Evolutionary conservation across 2,113 vertebrate genomes (phyloP).

Genomic region (Myiozetetes cayanensis): DNA sequence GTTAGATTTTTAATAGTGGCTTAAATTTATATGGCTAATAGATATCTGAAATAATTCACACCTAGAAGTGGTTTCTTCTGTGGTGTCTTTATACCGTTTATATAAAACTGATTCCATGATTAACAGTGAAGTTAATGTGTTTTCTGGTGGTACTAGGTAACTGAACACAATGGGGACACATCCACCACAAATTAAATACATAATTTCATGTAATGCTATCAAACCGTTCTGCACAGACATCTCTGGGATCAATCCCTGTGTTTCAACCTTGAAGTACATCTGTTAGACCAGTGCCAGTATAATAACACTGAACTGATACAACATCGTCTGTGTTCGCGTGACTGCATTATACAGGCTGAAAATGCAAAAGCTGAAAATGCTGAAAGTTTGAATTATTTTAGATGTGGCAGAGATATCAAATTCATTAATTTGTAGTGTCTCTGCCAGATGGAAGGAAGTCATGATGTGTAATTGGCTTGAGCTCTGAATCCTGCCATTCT

Average conservation of each 20-base stretch:
- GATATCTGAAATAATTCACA: background rate
- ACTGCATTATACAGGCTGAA: background rate
- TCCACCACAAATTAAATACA: no score
- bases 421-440: slow-evolving; percentile 4
- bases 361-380: background rate
- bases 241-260: background rate
- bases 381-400: background rate
- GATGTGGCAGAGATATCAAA: background rate
- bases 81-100: no score
- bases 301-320: background rate
- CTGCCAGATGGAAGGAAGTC: slow-evolving; percentile 26
- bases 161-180: no score
- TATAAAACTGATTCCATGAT: no score
- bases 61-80: no score
- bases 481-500: slow-evolving; percentile 28
- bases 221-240: background rate
- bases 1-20: background rate
- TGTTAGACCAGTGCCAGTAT: rapidly evolving
- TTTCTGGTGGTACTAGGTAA: no score
- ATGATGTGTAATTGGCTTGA: background rate
- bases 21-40: no score
- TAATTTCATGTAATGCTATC: background rate
- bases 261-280: background rate
- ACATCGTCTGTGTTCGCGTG: background rate
- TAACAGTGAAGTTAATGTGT: no score